These are phyloP conservation scores for Gouania willdenowi DNA, from an alignment of 2,797 vertebrate genomes.

Conservation along the genomic window DNA sequence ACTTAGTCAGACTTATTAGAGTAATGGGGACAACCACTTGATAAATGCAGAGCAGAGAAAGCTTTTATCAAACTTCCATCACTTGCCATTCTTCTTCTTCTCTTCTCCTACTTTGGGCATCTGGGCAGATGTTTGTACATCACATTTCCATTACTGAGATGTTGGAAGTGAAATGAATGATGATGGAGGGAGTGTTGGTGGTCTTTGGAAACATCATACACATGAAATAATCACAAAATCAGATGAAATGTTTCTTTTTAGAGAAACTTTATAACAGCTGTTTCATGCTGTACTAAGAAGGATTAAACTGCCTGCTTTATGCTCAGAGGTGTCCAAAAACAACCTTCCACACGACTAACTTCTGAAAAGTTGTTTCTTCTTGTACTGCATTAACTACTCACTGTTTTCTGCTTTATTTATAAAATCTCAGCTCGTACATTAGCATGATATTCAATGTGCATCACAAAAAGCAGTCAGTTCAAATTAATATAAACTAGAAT, in stretches of 20 bases:
- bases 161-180: not conserved
- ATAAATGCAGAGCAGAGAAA: constrained; percentile 15
- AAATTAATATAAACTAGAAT: too few species aligned
- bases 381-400: too few species aligned
- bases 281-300: not conserved
- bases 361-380: too few species aligned
- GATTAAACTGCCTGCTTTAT: not conserved
- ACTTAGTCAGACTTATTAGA: too few species aligned
- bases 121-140: not conserved
- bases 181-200: not conserved
- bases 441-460: too few species aligned
- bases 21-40: too few species aligned
- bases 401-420: too few species aligned
- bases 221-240: not conserved
- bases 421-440: too few species aligned
- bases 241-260: not conserved
- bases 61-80: not conserved
- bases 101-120: constrained; percentile 26
- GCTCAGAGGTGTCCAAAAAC: constrained; percentile 23
- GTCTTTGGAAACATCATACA: not conserved
- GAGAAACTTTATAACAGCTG: constrained; percentile 2
- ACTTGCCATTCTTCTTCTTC: not conserved
- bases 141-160: constrained; percentile 1
- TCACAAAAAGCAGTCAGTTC: too few species aligned
- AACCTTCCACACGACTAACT: too few species aligned